Evolutionary conservation across 2,888 invertebrate species (phyloP), one percentile per base, ranked within the genome.

Genomic region (Thera obeliscata): DNA sequence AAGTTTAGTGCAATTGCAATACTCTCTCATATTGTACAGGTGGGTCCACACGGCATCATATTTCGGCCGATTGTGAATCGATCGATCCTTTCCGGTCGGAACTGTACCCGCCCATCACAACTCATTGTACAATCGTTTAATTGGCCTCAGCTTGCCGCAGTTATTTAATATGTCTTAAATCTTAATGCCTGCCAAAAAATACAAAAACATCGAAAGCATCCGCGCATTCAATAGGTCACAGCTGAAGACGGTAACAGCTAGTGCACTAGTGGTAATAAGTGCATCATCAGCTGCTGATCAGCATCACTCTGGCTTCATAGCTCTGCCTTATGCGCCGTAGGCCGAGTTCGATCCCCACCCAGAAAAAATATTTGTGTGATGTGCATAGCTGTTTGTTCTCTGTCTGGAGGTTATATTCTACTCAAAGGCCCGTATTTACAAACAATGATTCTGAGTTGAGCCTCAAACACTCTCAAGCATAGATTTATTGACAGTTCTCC

Each of bases 41-140:
- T 93, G 93, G 85, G 74, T 80, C 78, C 83, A 76, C 83, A 83
- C 80, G 83, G 83, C 81, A 85, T 92, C 86, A 74, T 76, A 80
- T 91, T 90, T 83, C 90, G 73, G 73, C 76, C 80, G 80, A 87
- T 90, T 91, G 87, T 90, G 76, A 77, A 77, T 77, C 81, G 86
- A 89, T 89, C 84, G 85, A 85, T 86, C 81, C 86, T 90, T 93
- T 93, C 93, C 93, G 93, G 93, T 91, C 92, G 92, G 92, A 93
- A 92, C 91, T 88, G 82, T 74, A 81, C 82, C 87, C 91, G 90
- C 91, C 91, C 89, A 88, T 81, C 80, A 79, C 72, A 74, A 73
- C 69, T 81, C 81, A 84, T 89, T 88, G 87, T 87, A 79, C 80
- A 84, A 81, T 82, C 79, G 75, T 89, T 93, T 93, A 93, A 93